These are phyloP conservation scores for Ardeotis arabs DNA, from an alignment of 2,113 vertebrate species.

Conservation along the genomic window DNA sequence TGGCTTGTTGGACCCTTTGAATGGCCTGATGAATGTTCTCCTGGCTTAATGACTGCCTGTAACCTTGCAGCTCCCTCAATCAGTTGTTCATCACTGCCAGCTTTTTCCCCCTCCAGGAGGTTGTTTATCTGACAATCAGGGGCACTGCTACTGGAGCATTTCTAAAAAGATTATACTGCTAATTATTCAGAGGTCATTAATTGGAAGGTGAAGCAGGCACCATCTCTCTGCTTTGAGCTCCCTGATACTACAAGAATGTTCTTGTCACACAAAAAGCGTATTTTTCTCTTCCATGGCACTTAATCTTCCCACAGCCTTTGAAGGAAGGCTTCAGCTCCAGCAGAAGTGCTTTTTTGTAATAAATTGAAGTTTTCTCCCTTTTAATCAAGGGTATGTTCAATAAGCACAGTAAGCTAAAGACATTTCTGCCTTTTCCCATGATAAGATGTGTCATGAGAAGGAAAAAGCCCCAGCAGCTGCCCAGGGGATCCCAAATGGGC, in stretches of 20 bases:
- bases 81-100: neutral
- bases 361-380: neutral
- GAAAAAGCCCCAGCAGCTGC: neutral
- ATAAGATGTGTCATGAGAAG: neutral
- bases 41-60: neutral
- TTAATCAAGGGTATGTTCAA: neutral
- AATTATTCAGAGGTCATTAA: slow-evolving; percentile 22
- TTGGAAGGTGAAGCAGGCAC: neutral
- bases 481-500: neutral
- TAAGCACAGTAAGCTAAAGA: neutral
- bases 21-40: neutral
- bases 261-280: neutral
- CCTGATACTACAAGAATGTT: neutral
- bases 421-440: neutral
- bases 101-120: neutral
- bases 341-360: neutral
- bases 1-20: neutral
- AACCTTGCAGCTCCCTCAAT: neutral
- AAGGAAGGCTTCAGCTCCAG: neutral
- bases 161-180: slow-evolving; percentile 34
- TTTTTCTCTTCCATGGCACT: neutral
- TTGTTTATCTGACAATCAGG: slow-evolving; percentile 7
- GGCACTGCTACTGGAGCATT: neutral
- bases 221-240: neutral
- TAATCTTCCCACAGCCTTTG: neutral